Conservation (phyloP, 2,113 vertebrate genomes). For the Pituophis catenifer region DNA sequence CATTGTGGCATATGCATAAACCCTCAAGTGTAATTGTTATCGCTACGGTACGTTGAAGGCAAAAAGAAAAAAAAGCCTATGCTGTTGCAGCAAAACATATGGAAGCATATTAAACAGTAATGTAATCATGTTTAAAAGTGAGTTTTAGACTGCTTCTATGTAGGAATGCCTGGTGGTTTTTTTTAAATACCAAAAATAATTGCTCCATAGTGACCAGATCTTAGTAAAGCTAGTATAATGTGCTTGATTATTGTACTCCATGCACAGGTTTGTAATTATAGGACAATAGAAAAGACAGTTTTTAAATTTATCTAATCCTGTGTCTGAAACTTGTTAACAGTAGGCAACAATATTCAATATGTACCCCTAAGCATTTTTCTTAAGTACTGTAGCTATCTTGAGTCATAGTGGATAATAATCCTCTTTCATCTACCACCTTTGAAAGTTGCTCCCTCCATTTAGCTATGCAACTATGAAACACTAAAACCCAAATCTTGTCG, state of each 20-base stretch:
- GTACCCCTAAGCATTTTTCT: not conserved
- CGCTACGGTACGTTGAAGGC: not conserved
- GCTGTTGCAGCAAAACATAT: not conserved
- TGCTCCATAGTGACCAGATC: not conserved
- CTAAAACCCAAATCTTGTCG: too few species aligned
- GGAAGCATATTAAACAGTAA: not conserved
- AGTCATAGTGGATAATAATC: not conserved
- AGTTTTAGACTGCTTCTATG: not conserved
- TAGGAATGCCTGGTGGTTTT: not conserved
- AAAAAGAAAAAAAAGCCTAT: not conserved
- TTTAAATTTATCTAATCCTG: not conserved
- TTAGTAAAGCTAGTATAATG: not conserved
- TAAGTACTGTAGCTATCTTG: not conserved
- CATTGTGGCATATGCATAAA: too few species aligned
- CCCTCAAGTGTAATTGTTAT: not conserved
- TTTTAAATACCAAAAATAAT: not conserved
- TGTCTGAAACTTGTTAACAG: not conserved
- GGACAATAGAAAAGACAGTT: not conserved
- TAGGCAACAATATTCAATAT: not conserved
- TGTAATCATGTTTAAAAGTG: not conserved
- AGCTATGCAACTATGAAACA: not conserved
- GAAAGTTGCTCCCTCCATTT: not conserved
- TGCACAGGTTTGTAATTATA: not conserved
- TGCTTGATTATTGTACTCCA: not conserved
- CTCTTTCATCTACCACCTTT: not conserved